Conservation (phyloP, 2,113 vertebrate genomes). For the Xiphias gladius region DNA sequence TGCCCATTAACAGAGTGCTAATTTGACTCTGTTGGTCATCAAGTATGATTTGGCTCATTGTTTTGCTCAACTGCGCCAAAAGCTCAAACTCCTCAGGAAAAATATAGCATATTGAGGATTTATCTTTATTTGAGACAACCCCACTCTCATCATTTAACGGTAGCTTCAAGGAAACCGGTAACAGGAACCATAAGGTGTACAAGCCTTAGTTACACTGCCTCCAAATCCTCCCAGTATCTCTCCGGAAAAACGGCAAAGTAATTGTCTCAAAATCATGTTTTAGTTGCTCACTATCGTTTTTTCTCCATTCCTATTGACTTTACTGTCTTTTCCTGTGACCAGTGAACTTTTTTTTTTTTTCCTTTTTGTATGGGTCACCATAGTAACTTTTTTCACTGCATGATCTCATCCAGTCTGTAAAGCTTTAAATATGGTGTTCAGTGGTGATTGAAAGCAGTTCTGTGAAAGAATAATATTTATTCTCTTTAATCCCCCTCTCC, state of each 20-base stretch:
- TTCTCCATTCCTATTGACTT: neutral
- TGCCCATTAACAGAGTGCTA: too few species aligned
- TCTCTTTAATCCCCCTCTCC: slow-evolving; percentile 68
- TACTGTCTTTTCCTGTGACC: neutral
- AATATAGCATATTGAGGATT: too few species aligned
- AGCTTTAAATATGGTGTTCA: slow-evolving; percentile 48
- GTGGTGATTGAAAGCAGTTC: slow-evolving; percentile 65
- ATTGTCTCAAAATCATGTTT: neutral
- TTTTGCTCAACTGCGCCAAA: too few species aligned
- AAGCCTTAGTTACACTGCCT: neutral
- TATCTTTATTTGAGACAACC: too few species aligned
- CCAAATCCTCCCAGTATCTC: neutral
- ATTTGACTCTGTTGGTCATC: too few species aligned
- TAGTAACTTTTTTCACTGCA: slow-evolving; percentile 5
- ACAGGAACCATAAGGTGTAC: neutral
- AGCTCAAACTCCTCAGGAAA: too few species aligned
- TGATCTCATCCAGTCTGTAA: slow-evolving; percentile 60
- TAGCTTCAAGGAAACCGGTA: neutral
- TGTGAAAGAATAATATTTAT: slow-evolving; percentile 76
- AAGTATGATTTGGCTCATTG: too few species aligned
- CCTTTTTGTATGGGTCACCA: slow-evolving; percentile 27
- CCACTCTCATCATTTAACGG: neutral
- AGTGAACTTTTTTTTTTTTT: slow-evolving; percentile 26
- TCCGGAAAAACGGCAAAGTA: neutral
- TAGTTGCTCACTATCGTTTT: neutral